These are phyloP conservation scores for Siniperca chuatsi DNA, from an alignment of 2,113 vertebrate genomes.

Conservation along the genomic window DNA sequence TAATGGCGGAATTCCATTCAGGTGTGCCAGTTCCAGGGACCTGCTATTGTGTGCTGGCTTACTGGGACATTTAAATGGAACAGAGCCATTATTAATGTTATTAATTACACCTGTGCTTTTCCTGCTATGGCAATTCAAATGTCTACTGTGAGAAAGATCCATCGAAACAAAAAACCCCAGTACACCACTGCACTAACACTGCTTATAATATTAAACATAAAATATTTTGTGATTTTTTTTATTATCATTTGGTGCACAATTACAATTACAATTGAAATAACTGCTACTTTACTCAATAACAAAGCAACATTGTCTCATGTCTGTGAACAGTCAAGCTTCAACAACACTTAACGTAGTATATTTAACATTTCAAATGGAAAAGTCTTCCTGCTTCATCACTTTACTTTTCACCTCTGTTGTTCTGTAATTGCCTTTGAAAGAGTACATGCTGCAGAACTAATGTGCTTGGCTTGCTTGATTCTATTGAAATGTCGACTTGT, in stretches of 20 bases:
- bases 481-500: constrained; percentile 60
- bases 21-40: constrained; percentile 30
- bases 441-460: constrained; percentile 64
- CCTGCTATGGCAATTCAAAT: background rate
- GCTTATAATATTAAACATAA: background rate
- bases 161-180: background rate
- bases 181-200: background rate
- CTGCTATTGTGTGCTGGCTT: background rate
- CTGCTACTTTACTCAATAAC: background rate
- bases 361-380: constrained; percentile 46
- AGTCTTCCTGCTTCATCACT: constrained; percentile 44
- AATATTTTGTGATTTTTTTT: background rate
- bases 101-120: constrained; percentile 41
- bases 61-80: constrained; percentile 40
- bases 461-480: constrained; percentile 60
- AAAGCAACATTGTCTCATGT: constrained; percentile 14
- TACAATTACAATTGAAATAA: background rate
- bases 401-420: constrained; percentile 53
- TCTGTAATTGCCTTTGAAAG: constrained; percentile 62
- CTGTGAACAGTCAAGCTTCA: constrained; percentile 4
- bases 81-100: constrained; percentile 12
- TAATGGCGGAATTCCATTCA: constrained; percentile 34
- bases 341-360: constrained; percentile 9
- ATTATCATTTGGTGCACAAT: background rate
- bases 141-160: constrained; percentile 9